phyloP scores from a whole-genome alignment of 1,140 invertebrate species.

The Branchinecta lindahli region DNA sequence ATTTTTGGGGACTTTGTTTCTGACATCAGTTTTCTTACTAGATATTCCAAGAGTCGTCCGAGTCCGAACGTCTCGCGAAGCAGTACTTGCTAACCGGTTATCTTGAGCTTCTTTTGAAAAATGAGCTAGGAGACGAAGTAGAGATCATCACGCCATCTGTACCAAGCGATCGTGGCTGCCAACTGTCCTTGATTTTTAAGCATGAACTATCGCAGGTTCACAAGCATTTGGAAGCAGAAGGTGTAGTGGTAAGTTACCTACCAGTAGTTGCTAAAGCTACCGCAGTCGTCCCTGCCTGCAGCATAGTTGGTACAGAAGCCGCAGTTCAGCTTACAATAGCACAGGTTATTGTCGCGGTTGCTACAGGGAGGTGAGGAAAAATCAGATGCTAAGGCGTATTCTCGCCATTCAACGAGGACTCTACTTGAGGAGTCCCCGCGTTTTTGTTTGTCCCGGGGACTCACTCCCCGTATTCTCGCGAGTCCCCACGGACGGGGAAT shows the following conservation, averaged over 20 bases:
- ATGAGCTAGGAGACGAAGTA: slow-evolving; percentile 23
- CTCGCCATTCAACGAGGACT: no score
- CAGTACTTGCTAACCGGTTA: slow-evolving; percentile 42
- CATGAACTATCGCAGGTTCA: slow-evolving; percentile 33
- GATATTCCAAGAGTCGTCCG: slow-evolving; percentile 38
- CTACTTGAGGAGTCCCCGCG: no score
- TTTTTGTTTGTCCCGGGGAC: no score
- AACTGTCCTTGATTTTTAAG: slow-evolving; percentile 37
- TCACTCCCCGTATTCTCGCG: no score
- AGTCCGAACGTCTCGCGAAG: slow-evolving; percentile 34
- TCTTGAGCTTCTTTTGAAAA: slow-evolving; percentile 30
- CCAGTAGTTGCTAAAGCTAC: not conserved
- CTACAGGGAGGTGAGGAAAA: no score
- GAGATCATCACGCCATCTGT: slow-evolving; percentile 39
- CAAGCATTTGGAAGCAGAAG: slow-evolving; percentile 34
- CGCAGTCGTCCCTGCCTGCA: no score
- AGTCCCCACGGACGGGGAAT: no score
- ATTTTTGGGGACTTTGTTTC: no score
- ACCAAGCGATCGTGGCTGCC: slow-evolving; percentile 37
- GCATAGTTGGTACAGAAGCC: no score
- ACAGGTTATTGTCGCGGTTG: no score
- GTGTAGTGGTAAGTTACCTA: slow-evolving; percentile 36
- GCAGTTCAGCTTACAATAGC: no score
- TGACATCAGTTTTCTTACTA: slow-evolving; percentile 23
- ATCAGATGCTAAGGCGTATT: no score